Percentiles rank a stretch among this genome's conserved stretches.
Conservation (phyloP, 2,888 invertebrate genomes). For the Cosmia trapezina region DNA sequence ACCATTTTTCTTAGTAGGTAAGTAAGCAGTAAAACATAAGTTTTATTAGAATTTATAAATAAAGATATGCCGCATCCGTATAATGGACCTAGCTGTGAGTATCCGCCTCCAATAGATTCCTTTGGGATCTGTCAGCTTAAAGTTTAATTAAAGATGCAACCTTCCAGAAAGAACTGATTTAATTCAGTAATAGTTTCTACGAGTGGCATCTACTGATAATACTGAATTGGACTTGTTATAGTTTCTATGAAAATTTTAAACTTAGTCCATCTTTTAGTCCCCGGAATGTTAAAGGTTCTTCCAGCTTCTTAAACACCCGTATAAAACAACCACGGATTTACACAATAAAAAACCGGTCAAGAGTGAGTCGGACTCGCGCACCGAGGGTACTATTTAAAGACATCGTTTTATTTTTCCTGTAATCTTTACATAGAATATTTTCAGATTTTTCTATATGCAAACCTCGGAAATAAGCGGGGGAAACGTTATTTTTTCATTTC, state of each 20-base stretch:
- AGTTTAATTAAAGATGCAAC: conserved; percentile 84
- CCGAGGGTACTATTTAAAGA: too few species aligned
- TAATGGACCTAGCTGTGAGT: conserved; percentile 10
- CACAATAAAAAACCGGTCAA: too few species aligned
- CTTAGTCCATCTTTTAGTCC: background rate
- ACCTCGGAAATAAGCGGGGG: too few species aligned
- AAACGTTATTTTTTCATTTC: too few species aligned
- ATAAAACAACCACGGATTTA: too few species aligned
- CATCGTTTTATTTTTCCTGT: too few species aligned
- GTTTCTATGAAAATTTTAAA: background rate
- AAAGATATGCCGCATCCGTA: conserved; percentile 48
- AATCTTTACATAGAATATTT: too few species aligned
- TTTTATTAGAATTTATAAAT: background rate
- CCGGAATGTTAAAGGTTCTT: background rate
- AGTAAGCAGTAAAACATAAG: background rate
- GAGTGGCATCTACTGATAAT: conserved; percentile 66
- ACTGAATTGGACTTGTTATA: conserved; percentile 49
- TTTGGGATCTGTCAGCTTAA: conserved; percentile 77
- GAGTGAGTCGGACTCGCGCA: too few species aligned
- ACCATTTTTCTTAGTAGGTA: background rate
- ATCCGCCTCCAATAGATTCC: conserved; percentile 77
- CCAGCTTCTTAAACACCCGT: too few species aligned
- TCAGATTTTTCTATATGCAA: too few species aligned
- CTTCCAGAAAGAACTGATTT: conserved; percentile 72
- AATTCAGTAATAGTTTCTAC: conserved; percentile 73